Base-by-base conservation (phyloP, 1,140 invertebrate genomes). In the Melipona quadrifasciata region DNA sequence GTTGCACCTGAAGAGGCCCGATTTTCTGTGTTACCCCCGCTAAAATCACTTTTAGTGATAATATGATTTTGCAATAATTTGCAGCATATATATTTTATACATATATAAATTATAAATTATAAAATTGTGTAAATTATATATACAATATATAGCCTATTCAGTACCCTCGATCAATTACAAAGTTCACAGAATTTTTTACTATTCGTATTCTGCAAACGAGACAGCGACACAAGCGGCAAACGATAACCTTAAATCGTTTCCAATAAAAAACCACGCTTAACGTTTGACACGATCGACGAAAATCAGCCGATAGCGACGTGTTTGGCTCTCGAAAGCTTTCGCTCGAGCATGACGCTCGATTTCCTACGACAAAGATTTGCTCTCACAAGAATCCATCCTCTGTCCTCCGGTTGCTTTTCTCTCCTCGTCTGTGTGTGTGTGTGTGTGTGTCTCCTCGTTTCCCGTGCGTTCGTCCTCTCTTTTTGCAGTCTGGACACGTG, bases 281-380 rank as follows among this genome's bases (percentile, higher is more conserved):
- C 90, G 86, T 91, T 90, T 90, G 89, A 91, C 86, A 90, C 86
- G 89, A 90, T 87, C 89, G 86, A 75, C 58, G 82, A 82, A 64
- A 86, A 91, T 91, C 90, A 85, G 88, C 72, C 75, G 67, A 81
- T 86, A 80, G 86, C 64, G 82, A 91, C 86, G 85, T 87, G 88
- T 84, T 86, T 39, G 75, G 84, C 53, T 80, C 84, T 89, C 88
- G 72, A 90, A 91, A 91, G 85, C 75, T 71, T 89, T 76, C 80
- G 90, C 68, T 91, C 84, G 90, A 88, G 88, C 90, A 88, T 91
- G 86, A 91, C 88, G 90, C 65, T 91, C 90, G 90, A 91, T 91
- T 91, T 91, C 90, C 90, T 91, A 90, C 90, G 90, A 91, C 90
- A 91, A 91, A 91, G 90, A 91, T 91, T 91, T 91, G 90, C 90